Base-by-base conservation (phyloP, 1,140 invertebrate genomes). In the Papilio helenus region DNA sequence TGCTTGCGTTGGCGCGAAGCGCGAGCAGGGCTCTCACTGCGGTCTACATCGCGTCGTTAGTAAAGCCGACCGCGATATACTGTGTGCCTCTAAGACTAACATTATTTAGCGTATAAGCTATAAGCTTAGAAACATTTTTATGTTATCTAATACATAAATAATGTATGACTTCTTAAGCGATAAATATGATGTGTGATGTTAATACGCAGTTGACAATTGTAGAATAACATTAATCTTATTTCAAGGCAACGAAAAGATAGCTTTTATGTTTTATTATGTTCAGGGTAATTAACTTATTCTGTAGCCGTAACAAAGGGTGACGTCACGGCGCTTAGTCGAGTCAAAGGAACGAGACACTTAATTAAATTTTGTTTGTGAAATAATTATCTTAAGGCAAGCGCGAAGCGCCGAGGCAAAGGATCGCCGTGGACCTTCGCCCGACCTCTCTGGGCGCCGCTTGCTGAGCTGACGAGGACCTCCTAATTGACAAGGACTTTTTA, bases 361-460 rank as follows among this genome's bases (percentile, higher is more conserved):
- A 61, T 61, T 61, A 65, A 29, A 65, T 65, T 26, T 29, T 65
- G 61, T 65, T 65, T 65, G 61, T 65, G 14, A 65, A 65, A 65
- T 65, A 29, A 65, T 65, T 65, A 65, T 65, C 23, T 65, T 2
- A 29, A 65, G 23, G 10, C 23, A 26, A 9, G 5, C 3, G 55
- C 10, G 12, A 5, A 65, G 61, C 12, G 23, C 12, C 23, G 23
- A 7, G 58, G 58, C 26, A 65, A 29, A 29, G 29, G 29, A 29
- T 29, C 29, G 29, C 23, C 12, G 23, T 65, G 1, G 10, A 65
- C 20, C 58, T 65, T 65, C 7, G 58, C 0, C 14, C 18, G 16
- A 51, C 49, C 42, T n/a, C 49, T 4, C 51, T 29, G 29, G 29
- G 18, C 51, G 3, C 18, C 7, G 51, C 18, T 8, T 5, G 18